Evolutionary conservation across 1,140 invertebrate species (phyloP).

Genomic region (Callitettix versicolor): DNA sequence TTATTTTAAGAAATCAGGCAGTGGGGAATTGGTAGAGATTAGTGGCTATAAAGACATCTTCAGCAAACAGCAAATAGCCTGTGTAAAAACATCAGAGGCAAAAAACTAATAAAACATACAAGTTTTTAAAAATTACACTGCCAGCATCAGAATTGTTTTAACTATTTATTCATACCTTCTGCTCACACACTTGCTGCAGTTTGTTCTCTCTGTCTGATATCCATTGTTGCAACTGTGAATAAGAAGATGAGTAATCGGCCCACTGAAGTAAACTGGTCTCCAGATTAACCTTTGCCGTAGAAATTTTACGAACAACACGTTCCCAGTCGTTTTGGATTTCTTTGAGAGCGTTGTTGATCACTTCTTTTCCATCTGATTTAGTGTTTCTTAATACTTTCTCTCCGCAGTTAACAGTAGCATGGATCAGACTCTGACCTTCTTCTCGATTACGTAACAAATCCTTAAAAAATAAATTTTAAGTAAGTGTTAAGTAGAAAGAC

Average conservation of each 20-base stretch:
- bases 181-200: conserved; percentile 84
- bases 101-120: no score
- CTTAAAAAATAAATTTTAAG: conserved; percentile 33
- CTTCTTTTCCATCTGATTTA: conserved; percentile 77
- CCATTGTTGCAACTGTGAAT: conserved; percentile 86
- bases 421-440: conserved; percentile 81
- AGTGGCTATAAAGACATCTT: no score
- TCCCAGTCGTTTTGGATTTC: conserved; percentile 91
- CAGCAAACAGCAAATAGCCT: no score
- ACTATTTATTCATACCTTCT: no score
- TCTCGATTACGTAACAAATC: conserved; percentile 74
- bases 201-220: conserved; percentile 89
- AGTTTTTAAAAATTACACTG: no score
- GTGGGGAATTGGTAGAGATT: no score
- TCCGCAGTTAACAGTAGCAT: conserved; percentile 80
- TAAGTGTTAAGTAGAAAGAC: background rate
- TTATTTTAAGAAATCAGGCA: no score
- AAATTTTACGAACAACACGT: conserved; percentile 80
- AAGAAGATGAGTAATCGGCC: conserved; percentile 90
- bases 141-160: no score
- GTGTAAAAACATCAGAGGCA: no score
- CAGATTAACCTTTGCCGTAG: conserved; percentile 81
- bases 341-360: conserved; percentile 77
- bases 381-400: conserved; percentile 85
- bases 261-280: conserved; percentile 87